phyloP scores from a whole-genome alignment of 2,113 vertebrate genomes.

The Stegostoma tigrinum region DNA sequence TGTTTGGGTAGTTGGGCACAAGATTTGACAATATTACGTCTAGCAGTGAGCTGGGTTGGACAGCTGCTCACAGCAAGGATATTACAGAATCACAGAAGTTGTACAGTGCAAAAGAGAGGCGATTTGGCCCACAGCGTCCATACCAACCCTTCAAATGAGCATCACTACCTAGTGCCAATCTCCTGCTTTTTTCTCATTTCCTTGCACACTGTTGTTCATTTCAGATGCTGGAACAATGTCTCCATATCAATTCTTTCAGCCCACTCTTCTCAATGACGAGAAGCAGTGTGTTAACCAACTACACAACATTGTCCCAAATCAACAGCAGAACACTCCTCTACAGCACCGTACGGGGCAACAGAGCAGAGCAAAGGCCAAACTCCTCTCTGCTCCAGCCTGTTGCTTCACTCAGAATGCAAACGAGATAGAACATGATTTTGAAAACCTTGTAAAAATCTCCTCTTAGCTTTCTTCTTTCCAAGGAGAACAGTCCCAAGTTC shows the following conservation, averaged over 20 bases:
- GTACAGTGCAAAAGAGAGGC: too few species aligned
- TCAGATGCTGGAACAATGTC: too few species aligned
- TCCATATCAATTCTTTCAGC: too few species aligned
- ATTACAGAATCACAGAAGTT: too few species aligned
- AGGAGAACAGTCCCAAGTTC: too few species aligned
- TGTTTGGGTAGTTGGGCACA: background rate
- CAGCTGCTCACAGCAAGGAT: background rate
- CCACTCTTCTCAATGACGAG: background rate
- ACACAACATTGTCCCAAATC: background rate
- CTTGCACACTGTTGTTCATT: too few species aligned
- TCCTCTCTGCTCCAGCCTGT: background rate
- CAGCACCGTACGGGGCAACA: background rate
- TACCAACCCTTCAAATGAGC: too few species aligned
- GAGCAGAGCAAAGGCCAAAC: background rate
- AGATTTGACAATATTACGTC: background rate
- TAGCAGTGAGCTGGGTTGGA: background rate
- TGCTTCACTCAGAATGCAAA: conserved; percentile 3
- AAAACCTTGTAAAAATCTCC: too few species aligned
- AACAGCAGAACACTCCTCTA: background rate
- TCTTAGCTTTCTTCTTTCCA: too few species aligned
- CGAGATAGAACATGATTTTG: background rate
- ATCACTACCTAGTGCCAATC: too few species aligned
- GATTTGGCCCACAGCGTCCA: too few species aligned
- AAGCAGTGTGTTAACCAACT: background rate
- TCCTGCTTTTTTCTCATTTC: too few species aligned